phyloP scores from a whole-genome alignment of 2,888 invertebrate genomes.

The Stenodema calcarata region DNA sequence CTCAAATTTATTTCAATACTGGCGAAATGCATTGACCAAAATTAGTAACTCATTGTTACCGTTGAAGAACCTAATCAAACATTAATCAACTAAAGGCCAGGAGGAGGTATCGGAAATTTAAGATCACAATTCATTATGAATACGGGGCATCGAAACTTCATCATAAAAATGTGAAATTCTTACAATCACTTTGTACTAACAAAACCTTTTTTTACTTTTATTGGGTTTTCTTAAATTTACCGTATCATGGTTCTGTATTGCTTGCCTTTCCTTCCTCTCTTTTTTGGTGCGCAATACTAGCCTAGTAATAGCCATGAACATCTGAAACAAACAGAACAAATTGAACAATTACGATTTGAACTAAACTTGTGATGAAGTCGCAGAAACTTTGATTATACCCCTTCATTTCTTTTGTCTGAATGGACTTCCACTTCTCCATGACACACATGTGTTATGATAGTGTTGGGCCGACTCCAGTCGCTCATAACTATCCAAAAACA shows the following conservation, averaged over 20 bases:
- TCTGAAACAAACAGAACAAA: slow-evolving; percentile 62
- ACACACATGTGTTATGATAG: too few relatives aligned
- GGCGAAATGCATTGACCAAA: background rate
- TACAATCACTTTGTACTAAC: slow-evolving; percentile 56
- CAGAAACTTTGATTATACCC: too few relatives aligned
- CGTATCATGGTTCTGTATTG: slow-evolving; percentile 71
- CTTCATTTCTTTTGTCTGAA: too few relatives aligned
- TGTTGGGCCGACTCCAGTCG: too few relatives aligned
- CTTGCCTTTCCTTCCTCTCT: slow-evolving; percentile 78
- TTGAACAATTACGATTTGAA: too few relatives aligned
- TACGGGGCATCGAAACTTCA: background rate
- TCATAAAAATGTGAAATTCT: slow-evolving; percentile 37
- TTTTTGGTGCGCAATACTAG: slow-evolving; percentile 87
- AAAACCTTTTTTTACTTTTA: slow-evolving; percentile 60
- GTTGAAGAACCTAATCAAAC: background rate
- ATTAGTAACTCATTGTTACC: background rate
- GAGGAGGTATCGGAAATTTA: background rate
- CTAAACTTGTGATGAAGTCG: too few relatives aligned
- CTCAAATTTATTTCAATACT: background rate
- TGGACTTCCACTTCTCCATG: too few relatives aligned
- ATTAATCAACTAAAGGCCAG: background rate
- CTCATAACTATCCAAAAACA: too few relatives aligned
- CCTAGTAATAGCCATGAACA: slow-evolving; percentile 75
- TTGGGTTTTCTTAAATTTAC: slow-evolving; percentile 72
- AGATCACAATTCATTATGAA: slow-evolving; percentile 6